Base-by-base conservation (phyloP, 1,140 invertebrate species). In the Arctopsyche grandis region DNA sequence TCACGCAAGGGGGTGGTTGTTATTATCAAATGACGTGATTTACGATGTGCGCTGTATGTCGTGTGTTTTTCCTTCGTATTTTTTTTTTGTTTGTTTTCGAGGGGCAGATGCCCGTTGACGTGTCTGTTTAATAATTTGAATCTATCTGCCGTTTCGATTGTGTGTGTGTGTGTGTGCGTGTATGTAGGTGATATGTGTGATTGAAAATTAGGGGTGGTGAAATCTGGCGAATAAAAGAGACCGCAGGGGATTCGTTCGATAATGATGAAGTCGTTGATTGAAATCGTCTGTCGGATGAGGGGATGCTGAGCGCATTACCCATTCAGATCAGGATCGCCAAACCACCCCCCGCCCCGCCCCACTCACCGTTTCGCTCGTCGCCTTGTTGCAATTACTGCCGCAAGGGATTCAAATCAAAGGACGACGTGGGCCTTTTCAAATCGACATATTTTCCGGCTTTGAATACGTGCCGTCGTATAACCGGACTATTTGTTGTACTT, bases 321-420 rank as follows among this genome's bases (percentile, higher is more conserved):
- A 76, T 76, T 76, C 56, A 26, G 74, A 56, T 76, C 74, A 43
- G 56, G 56, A 76, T 63, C 74, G 43, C 38, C 70, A 21, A 70
- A 7, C 26, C 29, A n/a, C 21, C 60, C 19, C 21, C 60, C 4
- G 1, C 58, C 58, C 14, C 9, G 7, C 60, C 14, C 19, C n/a
- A 7, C 5, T 26, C 69, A 5, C 69, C 70, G 5, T 52, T 12
- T 44, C n/a, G 9, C 16, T 22, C 70, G 21, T 52, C 44, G 24
- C 70, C 52, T 76, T 76, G 74, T 76, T 76, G 74, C 74, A 76
- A 76, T 76, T 76, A 76, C 46, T 7, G 74, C 22, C 63, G 24
- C 63, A 14, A 44, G 74, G 46, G 71, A 58, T 63, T 26, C 74
- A 76, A 74, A 63, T 63, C 52, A 76, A 76, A 63, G 38, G 52